These are phyloP conservation scores for Chrysogorgia sp. DNA, from an alignment of 92 coral and sea anemone species.

Conservation along the genomic window DNA sequence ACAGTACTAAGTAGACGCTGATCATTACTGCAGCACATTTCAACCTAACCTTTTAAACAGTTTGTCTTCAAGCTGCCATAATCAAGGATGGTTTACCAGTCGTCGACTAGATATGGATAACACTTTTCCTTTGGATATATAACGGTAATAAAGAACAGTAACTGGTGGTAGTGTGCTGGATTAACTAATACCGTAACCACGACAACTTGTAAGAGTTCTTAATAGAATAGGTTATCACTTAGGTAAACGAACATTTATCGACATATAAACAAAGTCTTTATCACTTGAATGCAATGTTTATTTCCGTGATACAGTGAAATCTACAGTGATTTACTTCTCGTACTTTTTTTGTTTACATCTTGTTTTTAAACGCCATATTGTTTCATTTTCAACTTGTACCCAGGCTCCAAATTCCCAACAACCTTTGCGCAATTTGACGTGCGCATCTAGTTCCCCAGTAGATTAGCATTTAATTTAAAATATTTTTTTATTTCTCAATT, in stretches of 20 bases:
- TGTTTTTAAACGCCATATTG: constrained; percentile 14
- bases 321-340: not conserved
- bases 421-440: too few relatives aligned
- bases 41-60: not conserved
- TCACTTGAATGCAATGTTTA: not conserved
- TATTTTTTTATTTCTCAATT: too few relatives aligned
- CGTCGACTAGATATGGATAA: too few relatives aligned
- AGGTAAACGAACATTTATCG: not conserved
- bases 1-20: too few relatives aligned
- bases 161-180: too few relatives aligned
- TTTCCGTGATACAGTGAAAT: not conserved
- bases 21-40: not conserved
- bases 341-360: constrained; percentile 18
- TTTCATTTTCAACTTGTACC: constrained; percentile 7
- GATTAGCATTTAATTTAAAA: too few relatives aligned
- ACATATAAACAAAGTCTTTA: not conserved
- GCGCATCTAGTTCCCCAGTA: too few relatives aligned
- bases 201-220: constrained; percentile 14
- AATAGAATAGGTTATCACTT: not conserved
- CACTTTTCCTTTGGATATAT: too few relatives aligned
- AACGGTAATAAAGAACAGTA: too few relatives aligned
- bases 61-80: too few relatives aligned
- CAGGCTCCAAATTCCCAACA: not conserved
- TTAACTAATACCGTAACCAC: constrained; percentile 28
- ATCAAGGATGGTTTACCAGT: too few relatives aligned